phyloP scores from a whole-genome alignment of 2,113 vertebrate species.

The Ibidorhyncha struthersii region DNA sequence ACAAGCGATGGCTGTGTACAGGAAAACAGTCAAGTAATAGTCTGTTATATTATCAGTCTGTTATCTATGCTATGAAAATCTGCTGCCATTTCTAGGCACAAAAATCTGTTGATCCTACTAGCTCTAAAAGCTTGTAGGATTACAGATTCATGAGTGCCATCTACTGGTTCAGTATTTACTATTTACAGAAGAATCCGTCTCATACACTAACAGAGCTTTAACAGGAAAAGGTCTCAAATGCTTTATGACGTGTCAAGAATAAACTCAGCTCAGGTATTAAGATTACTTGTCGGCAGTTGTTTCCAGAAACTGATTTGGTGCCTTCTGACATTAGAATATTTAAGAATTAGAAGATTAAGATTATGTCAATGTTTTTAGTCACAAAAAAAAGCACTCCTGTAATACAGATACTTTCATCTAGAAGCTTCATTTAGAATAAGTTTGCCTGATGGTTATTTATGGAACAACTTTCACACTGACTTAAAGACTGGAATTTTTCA shows the following conservation, averaged over 20 bases:
- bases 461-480: neutral
- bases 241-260: neutral
- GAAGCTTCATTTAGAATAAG: neutral
- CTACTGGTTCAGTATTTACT: constrained; percentile 14
- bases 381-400: neutral
- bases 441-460: neutral
- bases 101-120: neutral
- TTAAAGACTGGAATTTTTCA: neutral
- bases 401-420: neutral
- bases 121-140: neutral
- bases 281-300: neutral
- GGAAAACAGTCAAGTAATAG: neutral
- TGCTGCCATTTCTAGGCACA: neutral
- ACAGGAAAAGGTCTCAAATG: neutral
- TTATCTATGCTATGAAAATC: neutral
- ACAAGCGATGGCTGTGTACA: neutral
- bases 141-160: constrained; percentile 1
- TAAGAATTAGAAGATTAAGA: neutral
- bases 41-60: neutral
- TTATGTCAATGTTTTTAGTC: neutral
- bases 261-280: neutral
- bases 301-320: neutral
- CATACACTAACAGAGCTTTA: neutral
- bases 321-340: neutral
- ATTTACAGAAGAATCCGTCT: neutral